These are phyloP conservation scores for Eucidaris tribuloides DNA, from an alignment of 35 echinoderm and acorn worm species.

Conservation along the genomic window DNA sequence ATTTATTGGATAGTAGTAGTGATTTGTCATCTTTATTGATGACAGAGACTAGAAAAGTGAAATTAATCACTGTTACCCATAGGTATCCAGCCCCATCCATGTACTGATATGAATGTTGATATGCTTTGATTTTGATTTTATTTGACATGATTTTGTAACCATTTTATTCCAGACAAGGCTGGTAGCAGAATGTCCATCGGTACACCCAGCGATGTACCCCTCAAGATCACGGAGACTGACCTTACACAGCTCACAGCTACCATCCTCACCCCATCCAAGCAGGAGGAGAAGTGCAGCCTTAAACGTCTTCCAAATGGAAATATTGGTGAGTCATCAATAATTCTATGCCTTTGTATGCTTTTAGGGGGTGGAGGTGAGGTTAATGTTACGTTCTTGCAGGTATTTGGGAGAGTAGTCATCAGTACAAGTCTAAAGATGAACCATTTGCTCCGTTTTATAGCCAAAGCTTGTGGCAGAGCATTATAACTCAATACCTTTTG, in stretches of 20 bases:
- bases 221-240: conserved; percentile 96
- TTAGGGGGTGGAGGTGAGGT: no score
- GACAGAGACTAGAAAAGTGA: no score
- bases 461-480: no score
- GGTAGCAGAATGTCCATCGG: conserved; percentile 84
- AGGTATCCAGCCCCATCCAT: not conserved
- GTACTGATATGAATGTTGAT: not conserved
- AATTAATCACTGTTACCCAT: no score
- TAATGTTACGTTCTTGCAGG: no score
- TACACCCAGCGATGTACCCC: conserved; percentile 85
- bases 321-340: conserved; percentile 80
- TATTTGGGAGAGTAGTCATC: no score
- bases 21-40: no score
- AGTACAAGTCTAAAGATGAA: no score
- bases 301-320: conserved; percentile 95
- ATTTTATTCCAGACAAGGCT: conserved; percentile 71
- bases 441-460: no score
- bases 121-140: not conserved
- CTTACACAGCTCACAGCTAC: conserved; percentile 62
- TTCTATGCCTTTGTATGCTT: no score
- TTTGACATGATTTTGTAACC: not conserved
- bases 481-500: no score
- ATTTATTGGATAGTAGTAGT: no score
- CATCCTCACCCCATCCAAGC: conserved; percentile 77
- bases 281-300: conserved; percentile 87